Conservation (phyloP, 2,888 invertebrate genomes). For the Nudaria mundana region DNA sequence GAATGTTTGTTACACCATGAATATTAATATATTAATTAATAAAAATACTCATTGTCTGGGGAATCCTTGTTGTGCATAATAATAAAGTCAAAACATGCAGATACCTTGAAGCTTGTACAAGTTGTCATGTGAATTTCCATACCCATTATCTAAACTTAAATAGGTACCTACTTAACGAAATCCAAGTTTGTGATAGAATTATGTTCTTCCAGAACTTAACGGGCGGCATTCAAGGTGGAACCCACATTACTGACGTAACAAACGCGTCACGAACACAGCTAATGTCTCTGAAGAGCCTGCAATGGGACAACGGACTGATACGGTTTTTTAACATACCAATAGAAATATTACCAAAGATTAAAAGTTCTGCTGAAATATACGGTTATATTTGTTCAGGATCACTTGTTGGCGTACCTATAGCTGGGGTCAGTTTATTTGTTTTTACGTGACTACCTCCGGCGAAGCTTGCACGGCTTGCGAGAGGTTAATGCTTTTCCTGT, state of each 20-base stretch:
- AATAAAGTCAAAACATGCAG: too few species aligned
- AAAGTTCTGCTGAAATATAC: constrained; percentile 95
- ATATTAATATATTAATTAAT: too few species aligned
- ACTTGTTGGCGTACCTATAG: constrained; percentile 90
- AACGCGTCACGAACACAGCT: constrained; percentile 98
- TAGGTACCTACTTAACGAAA: too few species aligned
- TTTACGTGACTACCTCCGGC: constrained; percentile 17
- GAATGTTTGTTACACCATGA: too few species aligned
- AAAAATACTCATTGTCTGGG: too few species aligned
- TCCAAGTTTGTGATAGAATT: too few species aligned
- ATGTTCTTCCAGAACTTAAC: constrained; percentile 76
- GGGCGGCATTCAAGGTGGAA: constrained; percentile 76
- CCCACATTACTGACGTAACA: constrained; percentile 96
- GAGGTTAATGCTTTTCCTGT: constrained; percentile 31
- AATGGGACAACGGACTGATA: constrained; percentile 94
- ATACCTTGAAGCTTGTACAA: too few species aligned
- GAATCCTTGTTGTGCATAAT: too few species aligned
- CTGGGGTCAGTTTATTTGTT: constrained; percentile 85
- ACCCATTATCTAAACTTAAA: too few species aligned
- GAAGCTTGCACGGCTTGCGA: constrained; percentile 18
- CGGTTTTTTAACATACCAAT: constrained; percentile 93
- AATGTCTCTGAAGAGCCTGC: constrained; percentile 93
- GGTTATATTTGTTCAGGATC: constrained; percentile 88
- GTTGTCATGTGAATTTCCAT: too few species aligned
- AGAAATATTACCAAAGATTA: constrained; percentile 92